Conservation (phyloP, 92 coral and sea anemone species). For the Metridium senile region DNA sequence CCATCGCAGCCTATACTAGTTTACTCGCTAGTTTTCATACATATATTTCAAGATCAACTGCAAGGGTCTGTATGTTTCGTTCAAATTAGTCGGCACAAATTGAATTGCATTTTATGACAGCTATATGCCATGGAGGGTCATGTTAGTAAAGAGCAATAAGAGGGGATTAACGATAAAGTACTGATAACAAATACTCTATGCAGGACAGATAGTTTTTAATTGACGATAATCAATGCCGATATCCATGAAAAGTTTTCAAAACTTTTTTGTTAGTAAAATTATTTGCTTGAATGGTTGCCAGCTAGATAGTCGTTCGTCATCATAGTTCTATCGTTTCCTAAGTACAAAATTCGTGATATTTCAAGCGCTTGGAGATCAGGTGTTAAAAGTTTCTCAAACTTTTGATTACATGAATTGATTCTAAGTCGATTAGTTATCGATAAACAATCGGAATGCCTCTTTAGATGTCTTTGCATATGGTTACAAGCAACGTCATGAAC, state of each 20-base stretch:
- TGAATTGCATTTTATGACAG: too few species aligned
- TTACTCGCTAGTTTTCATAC: too few species aligned
- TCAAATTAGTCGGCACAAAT: too few species aligned
- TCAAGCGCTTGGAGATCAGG: neutral
- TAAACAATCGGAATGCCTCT: neutral
- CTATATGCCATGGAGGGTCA: too few species aligned
- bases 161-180: constrained; percentile 10
- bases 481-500: constrained; percentile 21
- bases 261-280: constrained; percentile 1
- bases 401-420: neutral
- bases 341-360: neutral
- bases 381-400: constrained; percentile 2
- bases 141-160: neutral
- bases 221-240: neutral
- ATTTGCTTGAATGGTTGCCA: neutral
- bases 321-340: neutral
- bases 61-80: too few species aligned
- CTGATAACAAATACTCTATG: neutral
- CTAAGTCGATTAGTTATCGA: constrained; percentile 18
- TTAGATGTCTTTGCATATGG: constrained; percentile 21
- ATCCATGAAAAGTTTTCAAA: neutral
- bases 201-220: neutral
- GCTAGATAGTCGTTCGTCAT: neutral
- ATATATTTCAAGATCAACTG: too few species aligned
- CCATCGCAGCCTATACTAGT: too few species aligned